Evolutionary conservation across 2,888 invertebrate species (phyloP).

Genomic region (Drosophila paramelanica): DNA sequence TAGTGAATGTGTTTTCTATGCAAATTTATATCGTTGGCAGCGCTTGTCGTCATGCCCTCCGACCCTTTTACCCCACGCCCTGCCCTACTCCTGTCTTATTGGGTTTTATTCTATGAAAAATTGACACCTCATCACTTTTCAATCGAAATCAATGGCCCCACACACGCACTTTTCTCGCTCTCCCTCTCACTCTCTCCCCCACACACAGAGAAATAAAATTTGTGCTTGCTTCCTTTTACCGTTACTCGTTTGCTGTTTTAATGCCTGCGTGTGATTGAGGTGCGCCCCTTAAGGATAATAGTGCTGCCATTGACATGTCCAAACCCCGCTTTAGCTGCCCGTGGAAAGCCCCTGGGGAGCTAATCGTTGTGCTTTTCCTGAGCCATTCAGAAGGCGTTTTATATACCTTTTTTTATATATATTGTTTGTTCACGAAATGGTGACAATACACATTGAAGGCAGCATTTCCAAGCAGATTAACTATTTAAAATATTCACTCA

Average conservation of each 20-base stretch:
- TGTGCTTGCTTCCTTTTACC: conserved; percentile 17
- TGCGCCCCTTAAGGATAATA: conserved; percentile 37
- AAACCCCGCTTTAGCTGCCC: neutral
- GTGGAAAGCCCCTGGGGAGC: conserved; percentile 27
- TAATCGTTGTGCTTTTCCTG: conserved; percentile 39
- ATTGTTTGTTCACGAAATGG: conserved; percentile 11
- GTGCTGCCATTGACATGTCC: conserved; percentile 42
- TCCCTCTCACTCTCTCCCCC: neutral
- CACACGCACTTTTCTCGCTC: neutral
- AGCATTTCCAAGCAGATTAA: no score
- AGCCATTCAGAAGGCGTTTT: neutral
- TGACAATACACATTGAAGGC: no score
- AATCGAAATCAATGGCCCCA: conserved; percentile 58
- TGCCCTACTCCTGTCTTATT: conserved; percentile 18
- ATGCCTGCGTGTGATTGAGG: conserved; percentile 45
- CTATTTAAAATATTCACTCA: no score
- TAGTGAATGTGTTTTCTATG: conserved; percentile 72
- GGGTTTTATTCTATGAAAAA: conserved; percentile 61
- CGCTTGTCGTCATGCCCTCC: conserved; percentile 17
- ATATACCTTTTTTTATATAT: neutral
- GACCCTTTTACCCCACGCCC: neutral
- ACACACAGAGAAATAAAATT: conserved; percentile 16
- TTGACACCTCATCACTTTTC: conserved; percentile 81
- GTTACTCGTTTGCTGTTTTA: conserved; percentile 9
- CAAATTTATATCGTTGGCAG: conserved; percentile 60